Evolutionary conservation across 2,888 invertebrate species (phyloP).

Genomic region (Timema podura): DNA sequence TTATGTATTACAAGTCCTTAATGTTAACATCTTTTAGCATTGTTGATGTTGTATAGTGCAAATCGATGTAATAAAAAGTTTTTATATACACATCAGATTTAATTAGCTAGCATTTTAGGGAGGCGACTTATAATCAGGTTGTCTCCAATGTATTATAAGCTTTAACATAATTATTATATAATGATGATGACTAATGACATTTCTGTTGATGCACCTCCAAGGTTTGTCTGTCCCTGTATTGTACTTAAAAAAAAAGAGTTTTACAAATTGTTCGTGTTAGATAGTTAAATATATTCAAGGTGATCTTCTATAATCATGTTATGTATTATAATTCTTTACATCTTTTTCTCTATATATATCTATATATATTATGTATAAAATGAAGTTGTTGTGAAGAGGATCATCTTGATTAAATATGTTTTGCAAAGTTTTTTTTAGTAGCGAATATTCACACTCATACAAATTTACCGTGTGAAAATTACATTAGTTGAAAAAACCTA

Average conservation of each 20-base stretch:
- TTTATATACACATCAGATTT: slow-evolving; percentile 1
- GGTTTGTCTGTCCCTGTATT: slow-evolving; percentile 16
- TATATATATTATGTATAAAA: slow-evolving; percentile 10
- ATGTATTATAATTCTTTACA: slow-evolving; percentile 10
- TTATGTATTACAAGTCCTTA: too few species aligned
- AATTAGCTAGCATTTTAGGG: too few species aligned
- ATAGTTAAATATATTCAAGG: slow-evolving; percentile 11
- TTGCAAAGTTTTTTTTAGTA: slow-evolving; percentile 13
- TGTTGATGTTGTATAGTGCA: too few species aligned
- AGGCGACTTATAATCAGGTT: too few species aligned
- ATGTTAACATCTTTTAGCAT: too few species aligned
- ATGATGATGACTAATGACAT: slow-evolving; percentile 26
- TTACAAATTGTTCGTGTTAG: slow-evolving; percentile 7
- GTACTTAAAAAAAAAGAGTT: slow-evolving; percentile 17
- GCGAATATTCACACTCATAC: slow-evolving; percentile 6
- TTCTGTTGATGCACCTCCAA: slow-evolving; percentile 32
- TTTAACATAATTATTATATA: slow-evolving; percentile 1
- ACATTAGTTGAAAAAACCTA: background rate
- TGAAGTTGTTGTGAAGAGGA: slow-evolving; percentile 7
- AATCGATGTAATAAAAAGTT: background rate
- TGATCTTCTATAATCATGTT: background rate
- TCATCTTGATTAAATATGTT: slow-evolving; percentile 2
- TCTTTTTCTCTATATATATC: slow-evolving; percentile 13
- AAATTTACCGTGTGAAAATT: background rate
- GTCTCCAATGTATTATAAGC: too few species aligned